phyloP scores from a whole-genome alignment of 2,888 invertebrate genomes.

The Cyclophora albipunctata region DNA sequence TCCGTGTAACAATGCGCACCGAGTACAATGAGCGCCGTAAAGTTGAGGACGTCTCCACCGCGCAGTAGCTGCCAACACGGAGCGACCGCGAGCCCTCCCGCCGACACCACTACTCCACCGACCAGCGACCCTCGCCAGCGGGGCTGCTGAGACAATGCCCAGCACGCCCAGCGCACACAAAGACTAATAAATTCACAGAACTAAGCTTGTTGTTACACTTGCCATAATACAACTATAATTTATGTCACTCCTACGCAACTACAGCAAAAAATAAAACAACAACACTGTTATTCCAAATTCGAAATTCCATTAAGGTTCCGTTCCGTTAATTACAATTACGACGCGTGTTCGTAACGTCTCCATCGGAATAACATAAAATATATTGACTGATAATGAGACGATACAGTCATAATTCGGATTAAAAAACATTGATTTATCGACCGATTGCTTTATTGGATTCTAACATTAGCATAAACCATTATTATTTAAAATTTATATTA shows the following conservation, averaged over 20 bases:
- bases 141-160: slow-evolving; percentile 45
- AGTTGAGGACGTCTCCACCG: slow-evolving; percentile 26
- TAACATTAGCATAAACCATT: slow-evolving; percentile 39
- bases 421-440: slow-evolving; percentile 40
- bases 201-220: slow-evolving; percentile 27
- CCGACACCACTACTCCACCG: slow-evolving; percentile 41
- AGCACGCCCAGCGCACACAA: slow-evolving; percentile 29
- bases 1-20: no score
- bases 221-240: slow-evolving; percentile 35
- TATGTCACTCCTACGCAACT: slow-evolving; percentile 45
- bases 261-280: slow-evolving; percentile 23
- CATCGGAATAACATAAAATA: slow-evolving; percentile 30
- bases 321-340: slow-evolving; percentile 33
- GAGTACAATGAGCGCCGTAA: no score
- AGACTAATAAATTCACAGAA: slow-evolving; percentile 34
- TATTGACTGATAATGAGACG: slow-evolving; percentile 37
- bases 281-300: slow-evolving; percentile 31
- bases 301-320: slow-evolving; percentile 25
- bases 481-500: slow-evolving; percentile 4
- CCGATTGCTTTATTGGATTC: slow-evolving; percentile 24
- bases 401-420: slow-evolving; percentile 38
- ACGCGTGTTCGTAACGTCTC: slow-evolving; percentile 32
- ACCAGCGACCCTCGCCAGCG: slow-evolving; percentile 28
- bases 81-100: slow-evolving; percentile 14
- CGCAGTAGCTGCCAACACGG: slow-evolving; percentile 55